Percentiles rank a stretch among this genome's conserved stretches.
Conservation (phyloP, 2,888 invertebrate genomes). For the Trachelus stipa region DNA sequence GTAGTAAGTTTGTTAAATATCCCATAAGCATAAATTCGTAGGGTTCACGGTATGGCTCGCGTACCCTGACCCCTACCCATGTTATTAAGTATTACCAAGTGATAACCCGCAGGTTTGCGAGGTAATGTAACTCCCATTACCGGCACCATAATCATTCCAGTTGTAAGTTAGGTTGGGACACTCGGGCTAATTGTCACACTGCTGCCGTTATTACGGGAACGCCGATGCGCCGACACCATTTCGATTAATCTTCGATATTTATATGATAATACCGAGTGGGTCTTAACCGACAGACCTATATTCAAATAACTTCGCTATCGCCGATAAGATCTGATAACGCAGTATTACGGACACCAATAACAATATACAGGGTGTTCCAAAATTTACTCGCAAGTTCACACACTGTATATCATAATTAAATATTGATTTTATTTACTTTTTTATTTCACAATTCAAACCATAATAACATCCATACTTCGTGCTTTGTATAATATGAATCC, state of each 20-base stretch:
- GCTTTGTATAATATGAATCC: background rate
- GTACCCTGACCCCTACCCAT: background rate
- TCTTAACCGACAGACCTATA: background rate
- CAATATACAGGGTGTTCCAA: background rate
- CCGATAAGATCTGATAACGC: background rate
- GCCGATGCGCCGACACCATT: background rate
- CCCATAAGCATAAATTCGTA: constrained; percentile 19
- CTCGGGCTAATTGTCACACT: constrained; percentile 35
- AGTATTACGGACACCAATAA: background rate
- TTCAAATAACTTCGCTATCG: background rate
- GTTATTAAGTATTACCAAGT: constrained; percentile 41
- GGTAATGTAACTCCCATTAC: constrained; percentile 37
- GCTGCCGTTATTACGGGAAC: constrained; percentile 29
- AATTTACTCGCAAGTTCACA: rapidly evolving
- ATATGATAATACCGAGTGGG: background rate
- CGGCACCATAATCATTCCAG: constrained; percentile 26
- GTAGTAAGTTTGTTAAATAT: constrained; percentile 18
- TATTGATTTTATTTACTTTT: background rate
- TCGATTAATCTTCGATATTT: background rate
- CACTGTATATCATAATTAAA: background rate
- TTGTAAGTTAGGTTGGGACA: constrained; percentile 33
- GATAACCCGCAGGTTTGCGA: constrained; percentile 30
- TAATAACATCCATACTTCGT: background rate
- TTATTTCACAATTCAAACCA: background rate
- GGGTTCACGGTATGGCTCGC: constrained; percentile 11